These are phyloP conservation scores for Apis dorsata DNA, from an alignment of 1,140 invertebrate genomes.

Conservation along the genomic window DNA sequence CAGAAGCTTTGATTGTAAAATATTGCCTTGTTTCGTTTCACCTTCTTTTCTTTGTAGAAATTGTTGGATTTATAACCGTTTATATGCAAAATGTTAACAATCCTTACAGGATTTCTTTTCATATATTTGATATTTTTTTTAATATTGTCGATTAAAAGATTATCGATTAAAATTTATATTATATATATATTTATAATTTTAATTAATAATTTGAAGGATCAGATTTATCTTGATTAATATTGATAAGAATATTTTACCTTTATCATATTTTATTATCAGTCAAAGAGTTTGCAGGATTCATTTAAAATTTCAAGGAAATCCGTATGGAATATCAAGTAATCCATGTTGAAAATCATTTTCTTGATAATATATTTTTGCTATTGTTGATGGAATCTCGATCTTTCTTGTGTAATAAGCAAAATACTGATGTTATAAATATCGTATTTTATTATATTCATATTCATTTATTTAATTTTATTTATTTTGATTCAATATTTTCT, in stretches of 20 bases:
- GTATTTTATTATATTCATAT: not conserved
- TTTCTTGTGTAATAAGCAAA: not conserved
- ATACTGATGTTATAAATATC: not conserved
- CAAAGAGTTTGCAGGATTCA: not conserved
- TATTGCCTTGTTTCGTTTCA: not conserved
- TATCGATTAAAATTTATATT: not conserved
- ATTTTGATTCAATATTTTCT: too few species aligned
- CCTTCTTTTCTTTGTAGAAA: not conserved
- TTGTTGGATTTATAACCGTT: not conserved
- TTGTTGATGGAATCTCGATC: not conserved
- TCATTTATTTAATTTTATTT: not conserved
- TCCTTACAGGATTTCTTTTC: too few species aligned
- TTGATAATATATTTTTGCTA: not conserved
- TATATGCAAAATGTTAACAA: too few species aligned
- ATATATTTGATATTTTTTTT: too few species aligned
- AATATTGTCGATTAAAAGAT: not conserved
- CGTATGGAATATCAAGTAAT: not conserved
- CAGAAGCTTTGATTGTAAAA: not conserved
- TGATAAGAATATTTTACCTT: not conserved
- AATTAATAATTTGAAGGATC: not conserved
- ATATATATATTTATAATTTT: not conserved
- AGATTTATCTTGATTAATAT: not conserved
- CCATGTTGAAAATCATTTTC: not conserved
- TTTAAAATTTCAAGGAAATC: conserved; percentile 10
- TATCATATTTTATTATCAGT: not conserved